Percentiles rank a stretch among this genome's conserved stretches.
Evolutionary conservation across 2,797 vertebrate genomes (phyloP).

Genomic region (Poeciliopsis paucimaculata): DNA sequence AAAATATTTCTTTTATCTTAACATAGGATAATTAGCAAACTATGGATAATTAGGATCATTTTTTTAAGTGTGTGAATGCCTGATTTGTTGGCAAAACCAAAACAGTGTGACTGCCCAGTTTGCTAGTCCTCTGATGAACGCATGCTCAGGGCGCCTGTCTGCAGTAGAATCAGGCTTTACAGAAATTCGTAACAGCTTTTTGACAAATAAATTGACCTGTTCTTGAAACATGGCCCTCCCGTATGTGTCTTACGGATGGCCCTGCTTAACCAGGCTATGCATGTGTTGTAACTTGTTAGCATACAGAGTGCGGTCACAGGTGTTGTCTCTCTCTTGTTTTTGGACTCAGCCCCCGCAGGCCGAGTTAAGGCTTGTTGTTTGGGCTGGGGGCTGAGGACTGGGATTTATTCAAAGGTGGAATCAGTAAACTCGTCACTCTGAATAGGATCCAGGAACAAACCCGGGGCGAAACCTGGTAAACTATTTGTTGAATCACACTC

Average conservation of each 20-base stretch:
- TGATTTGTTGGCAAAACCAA: slow-evolving; percentile 9
- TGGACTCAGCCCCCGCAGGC: slow-evolving; percentile 56
- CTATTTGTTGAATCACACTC: slow-evolving; percentile 49
- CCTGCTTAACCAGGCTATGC: slow-evolving; percentile 32
- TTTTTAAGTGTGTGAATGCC: not conserved
- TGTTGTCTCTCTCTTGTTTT: slow-evolving; percentile 58
- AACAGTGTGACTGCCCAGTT: not conserved
- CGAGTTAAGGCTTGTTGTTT: slow-evolving; percentile 54
- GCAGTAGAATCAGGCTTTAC: slow-evolving; percentile 13
- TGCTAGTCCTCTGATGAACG: slow-evolving; percentile 13
- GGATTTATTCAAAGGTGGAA: slow-evolving; percentile 63
- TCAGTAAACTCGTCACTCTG: slow-evolving; percentile 59
- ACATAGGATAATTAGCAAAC: not conserved
- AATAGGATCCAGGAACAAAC: slow-evolving; percentile 53
- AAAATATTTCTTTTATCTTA: not conserved
- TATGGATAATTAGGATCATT: not conserved
- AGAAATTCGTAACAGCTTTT: slow-evolving; percentile 40
- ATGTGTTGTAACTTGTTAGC: slow-evolving; percentile 43
- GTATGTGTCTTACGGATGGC: slow-evolving; percentile 18
- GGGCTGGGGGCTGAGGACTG: slow-evolving; percentile 47
- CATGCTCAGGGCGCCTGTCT: slow-evolving; percentile 11
- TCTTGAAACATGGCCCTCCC: slow-evolving; percentile 25
- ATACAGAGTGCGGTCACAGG: slow-evolving; percentile 52
- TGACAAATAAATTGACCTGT: slow-evolving; percentile 46
- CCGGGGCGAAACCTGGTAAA: slow-evolving; percentile 56